These are phyloP conservation scores for Hypanus sabinus DNA, from an alignment of 2,113 vertebrate species.

Conservation along the genomic window DNA sequence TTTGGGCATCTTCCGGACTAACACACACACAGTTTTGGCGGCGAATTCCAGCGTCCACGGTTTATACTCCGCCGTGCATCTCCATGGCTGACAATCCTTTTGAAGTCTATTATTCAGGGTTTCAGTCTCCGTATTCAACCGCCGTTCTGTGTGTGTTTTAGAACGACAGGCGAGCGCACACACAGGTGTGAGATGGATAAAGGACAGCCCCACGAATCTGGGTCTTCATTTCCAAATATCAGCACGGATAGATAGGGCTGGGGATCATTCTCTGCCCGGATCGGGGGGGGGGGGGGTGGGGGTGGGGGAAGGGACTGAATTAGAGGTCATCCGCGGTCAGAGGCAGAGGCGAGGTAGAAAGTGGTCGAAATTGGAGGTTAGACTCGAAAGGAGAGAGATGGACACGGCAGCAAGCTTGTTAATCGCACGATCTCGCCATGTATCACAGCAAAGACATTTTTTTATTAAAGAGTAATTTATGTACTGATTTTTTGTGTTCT, in stretches of 20 bases:
- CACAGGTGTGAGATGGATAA: too few relatives aligned
- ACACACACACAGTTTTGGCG: too few relatives aligned
- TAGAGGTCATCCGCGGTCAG: neutral
- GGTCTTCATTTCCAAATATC: too few relatives aligned
- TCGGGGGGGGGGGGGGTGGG: neutral
- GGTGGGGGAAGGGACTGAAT: neutral
- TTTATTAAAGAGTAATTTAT: neutral
- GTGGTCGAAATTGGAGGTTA: neutral
- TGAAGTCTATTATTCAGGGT: neutral
- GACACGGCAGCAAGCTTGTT: too few relatives aligned
- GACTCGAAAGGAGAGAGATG: neutral
- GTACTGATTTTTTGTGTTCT: neutral
- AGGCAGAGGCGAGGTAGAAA: neutral
- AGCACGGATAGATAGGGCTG: too few relatives aligned
- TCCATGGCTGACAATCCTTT: neutral
- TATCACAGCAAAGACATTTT: neutral
- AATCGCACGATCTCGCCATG: neutral
- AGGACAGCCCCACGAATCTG: too few relatives aligned
- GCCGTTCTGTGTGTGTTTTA: neutral
- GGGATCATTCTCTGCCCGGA: too few relatives aligned
- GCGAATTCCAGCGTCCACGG: too few relatives aligned
- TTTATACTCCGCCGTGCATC: neutral
- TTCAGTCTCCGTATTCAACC: neutral
- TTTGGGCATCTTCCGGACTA: neutral
- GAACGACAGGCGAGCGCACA: neutral